Evolutionary conservation across 2,113 vertebrate species (phyloP), one percentile per base, ranked within the genome.

Genomic region (Hippolais icterina): DNA sequence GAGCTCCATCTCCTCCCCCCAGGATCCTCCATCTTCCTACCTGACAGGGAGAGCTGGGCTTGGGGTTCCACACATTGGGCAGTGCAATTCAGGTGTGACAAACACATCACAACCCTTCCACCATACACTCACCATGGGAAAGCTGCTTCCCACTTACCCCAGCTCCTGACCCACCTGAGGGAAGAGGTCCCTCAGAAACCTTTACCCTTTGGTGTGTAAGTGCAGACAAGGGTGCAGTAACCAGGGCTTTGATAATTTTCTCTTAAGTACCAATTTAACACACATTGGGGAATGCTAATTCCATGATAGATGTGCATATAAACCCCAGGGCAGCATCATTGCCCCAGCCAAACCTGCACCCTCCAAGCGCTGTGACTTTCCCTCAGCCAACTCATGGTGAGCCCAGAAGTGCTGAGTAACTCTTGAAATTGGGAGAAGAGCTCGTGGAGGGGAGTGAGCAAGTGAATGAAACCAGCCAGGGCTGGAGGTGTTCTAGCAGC

Each of bases 321-420:
- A 72, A 80, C 22, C 46, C 63, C 25, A 22, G 1, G 2, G 71
- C 69, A 76, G 53, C 10, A 42, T 9, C 50, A 3, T 3, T 2
- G 0, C 52, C 66, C 42, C 82, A 54, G 61, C 5, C n/a, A 41
- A 47, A 71, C 0, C 0, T 3, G 23, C 31, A 39, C 8, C 44
- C 50, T 87, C 61, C 8, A 17, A 63, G 63, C 2, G 5, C 33
- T 6, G 63, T 14, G 76, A 41, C 28, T 91, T 72, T 1, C 25
- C 78, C 53, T 54, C 71, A 83, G 74, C 44, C 83, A 16, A 10
- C 54, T 31, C 11, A 15, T 5, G n/a, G 6, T 0, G 16, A 91
- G 44, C n/a, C 68, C 85, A 64, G 87, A 78, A 93, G 72, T 85
- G 92, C 92, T 96, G 91, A 94, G 84, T 87, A 93, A 96, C 72